Conservation (phyloP, 2,888 invertebrate species). For the Drosophila heteroneura region DNA sequence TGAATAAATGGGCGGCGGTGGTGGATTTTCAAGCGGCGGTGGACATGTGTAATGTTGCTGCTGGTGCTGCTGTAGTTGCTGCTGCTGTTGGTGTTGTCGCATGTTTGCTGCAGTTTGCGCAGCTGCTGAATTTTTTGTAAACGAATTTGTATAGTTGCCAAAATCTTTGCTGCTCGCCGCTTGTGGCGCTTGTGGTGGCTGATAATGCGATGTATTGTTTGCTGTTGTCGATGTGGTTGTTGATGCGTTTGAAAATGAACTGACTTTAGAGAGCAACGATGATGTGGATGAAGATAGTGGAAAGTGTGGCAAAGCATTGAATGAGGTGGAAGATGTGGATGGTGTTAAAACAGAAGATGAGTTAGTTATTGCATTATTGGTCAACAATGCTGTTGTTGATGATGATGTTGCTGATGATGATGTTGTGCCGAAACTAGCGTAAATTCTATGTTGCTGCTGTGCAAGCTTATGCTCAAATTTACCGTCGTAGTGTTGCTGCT, state of each 20-base stretch:
- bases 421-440: constrained; percentile 84
- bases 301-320: constrained; percentile 83
- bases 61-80: constrained; percentile 60
- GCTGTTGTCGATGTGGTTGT: constrained; percentile 60
- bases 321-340: constrained; percentile 65
- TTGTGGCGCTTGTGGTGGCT: constrained; percentile 70
- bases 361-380: constrained; percentile 66
- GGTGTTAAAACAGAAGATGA: constrained; percentile 73
- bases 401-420: constrained; percentile 53
- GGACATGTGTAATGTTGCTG: constrained; percentile 83
- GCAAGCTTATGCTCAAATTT: constrained; percentile 81
- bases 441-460: constrained; percentile 83
- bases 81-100: constrained; percentile 68
- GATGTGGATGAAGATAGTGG: constrained; percentile 84
- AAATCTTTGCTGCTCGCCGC: constrained; percentile 63
- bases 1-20: constrained; percentile 83
- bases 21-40: constrained; percentile 84
- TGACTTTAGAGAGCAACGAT: constrained; percentile 83
- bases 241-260: constrained; percentile 78
- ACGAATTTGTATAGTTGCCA: constrained; percentile 78
- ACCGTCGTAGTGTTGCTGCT: constrained; percentile 85
- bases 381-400: constrained; percentile 53
- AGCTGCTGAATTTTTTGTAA: constrained; percentile 82
- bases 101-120: constrained; percentile 66
- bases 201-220: constrained; percentile 69